Evolutionary conservation across 2,888 invertebrate genomes (phyloP).

Genomic region (Sphaerophoria taeniata): DNA sequence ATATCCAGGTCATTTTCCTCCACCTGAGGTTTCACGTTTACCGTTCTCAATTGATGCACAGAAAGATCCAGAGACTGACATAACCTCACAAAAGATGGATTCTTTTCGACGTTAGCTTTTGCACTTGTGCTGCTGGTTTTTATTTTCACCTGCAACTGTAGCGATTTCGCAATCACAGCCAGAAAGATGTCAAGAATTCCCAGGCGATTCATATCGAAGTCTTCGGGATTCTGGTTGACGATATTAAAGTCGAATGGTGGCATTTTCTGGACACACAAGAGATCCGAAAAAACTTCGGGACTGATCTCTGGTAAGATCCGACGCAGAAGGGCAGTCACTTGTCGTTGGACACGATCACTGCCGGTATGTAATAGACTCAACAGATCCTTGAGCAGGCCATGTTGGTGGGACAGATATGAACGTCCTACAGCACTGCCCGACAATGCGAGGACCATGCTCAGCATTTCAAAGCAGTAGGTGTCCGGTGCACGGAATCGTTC

Average conservation of each 20-base stretch:
- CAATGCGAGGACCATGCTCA: slow-evolving; percentile 95
- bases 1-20: slow-evolving; percentile 72
- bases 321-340: slow-evolving; percentile 92
- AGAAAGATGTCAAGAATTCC: slow-evolving; percentile 95
- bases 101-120: slow-evolving; percentile 85
- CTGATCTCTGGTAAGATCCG: slow-evolving; percentile 95
- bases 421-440: slow-evolving; percentile 96
- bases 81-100: slow-evolving; percentile 80
- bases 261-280: slow-evolving; percentile 88
- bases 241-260: slow-evolving; percentile 91
- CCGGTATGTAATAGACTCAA: slow-evolving; percentile 95
- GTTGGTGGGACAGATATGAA: slow-evolving; percentile 94
- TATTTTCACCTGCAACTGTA: slow-evolving; percentile 94
- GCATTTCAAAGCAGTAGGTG: slow-evolving; percentile 99
- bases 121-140: slow-evolving; percentile 78
- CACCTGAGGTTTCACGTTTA: slow-evolving; percentile 68
- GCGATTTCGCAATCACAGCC: slow-evolving; percentile 94
- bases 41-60: slow-evolving; percentile 79
- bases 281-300: slow-evolving; percentile 91
- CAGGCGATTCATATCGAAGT: slow-evolving; percentile 84
- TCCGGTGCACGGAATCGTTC: slow-evolving; percentile 84
- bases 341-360: slow-evolving; percentile 96
- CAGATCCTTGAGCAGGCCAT: slow-evolving; percentile 92
- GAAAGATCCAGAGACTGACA: slow-evolving; percentile 81
- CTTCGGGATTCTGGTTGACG: slow-evolving; percentile 84